Evolutionary conservation across 2,888 invertebrate genomes (phyloP).

Genomic region (Lymantria monacha): DNA sequence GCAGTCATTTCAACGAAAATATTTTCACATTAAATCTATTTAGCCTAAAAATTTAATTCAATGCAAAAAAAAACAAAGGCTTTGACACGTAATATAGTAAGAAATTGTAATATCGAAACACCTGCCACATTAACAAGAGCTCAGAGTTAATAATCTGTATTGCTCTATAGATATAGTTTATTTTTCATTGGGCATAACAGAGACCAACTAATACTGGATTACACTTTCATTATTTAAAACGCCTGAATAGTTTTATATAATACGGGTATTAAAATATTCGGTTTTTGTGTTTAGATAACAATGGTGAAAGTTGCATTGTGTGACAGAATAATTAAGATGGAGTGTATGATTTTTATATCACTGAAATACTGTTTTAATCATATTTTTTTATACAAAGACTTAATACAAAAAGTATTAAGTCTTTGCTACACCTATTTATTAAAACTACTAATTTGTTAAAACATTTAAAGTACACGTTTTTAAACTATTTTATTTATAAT

Average conservation of each 20-base stretch:
- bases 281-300: constrained; percentile 5
- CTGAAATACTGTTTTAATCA: too few relatives aligned
- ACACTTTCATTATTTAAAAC: not conserved
- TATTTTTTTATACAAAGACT: too few relatives aligned
- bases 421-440: too few relatives aligned
- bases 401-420: too few relatives aligned
- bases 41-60: too few relatives aligned
- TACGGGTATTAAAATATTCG: constrained; percentile 28
- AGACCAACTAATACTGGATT: constrained; percentile 18
- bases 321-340: not conserved
- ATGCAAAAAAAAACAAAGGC: too few relatives aligned
- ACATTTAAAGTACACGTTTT: too few relatives aligned
- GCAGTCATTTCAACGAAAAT: too few relatives aligned
- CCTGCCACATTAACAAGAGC: constrained; percentile 36
- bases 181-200: constrained; percentile 11
- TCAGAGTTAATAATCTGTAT: constrained; percentile 9
- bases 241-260: constrained; percentile 24
- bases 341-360: too few relatives aligned
- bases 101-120: constrained; percentile 35
- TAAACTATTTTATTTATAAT: too few relatives aligned
- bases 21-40: too few relatives aligned
- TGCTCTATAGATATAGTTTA: constrained; percentile 17
- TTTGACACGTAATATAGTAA: constrained; percentile 17
- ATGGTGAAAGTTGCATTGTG: not conserved
- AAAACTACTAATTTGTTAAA: too few relatives aligned